Base-by-base conservation (phyloP, 35 echinoderm and acorn worm genomes). In the Lytechinus variegatus region DNA sequence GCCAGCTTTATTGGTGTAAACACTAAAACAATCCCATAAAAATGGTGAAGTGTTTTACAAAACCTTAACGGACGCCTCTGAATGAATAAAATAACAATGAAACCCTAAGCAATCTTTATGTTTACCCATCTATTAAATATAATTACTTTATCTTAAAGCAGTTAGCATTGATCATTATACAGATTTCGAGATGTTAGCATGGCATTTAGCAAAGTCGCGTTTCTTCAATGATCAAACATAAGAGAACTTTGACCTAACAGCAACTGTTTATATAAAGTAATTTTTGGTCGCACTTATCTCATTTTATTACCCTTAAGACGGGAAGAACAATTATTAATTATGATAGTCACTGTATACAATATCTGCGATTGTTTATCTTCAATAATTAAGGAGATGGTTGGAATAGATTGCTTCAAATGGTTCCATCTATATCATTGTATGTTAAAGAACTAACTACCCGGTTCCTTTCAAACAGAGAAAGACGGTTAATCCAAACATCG, bases 111-210 rank as follows among this genome's bases (percentile, higher is more conserved):
- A 79, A 79, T 79, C 66, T 79, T 79, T 5, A 12, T 90, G 88
- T 90, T 90, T 90, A 90, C 52, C 28, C 28, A 90, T 14, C 88
- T 90, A 90, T 90, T 90, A 90, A 90, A 52, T 90, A 52, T 52
- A 29, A 14, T 90, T 52, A 52, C 29, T 90, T 90, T 90, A 90
- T 90, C 88, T 90, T 90, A 90, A 52, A 90, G 88, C 88, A 90
- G 52, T 44, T 79, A 21, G 66, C 66, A 79, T 79, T 79, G 66
- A 79, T 79, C 66, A 79, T n/a, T 79, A 79, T 79, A 79, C 66
- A 24, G 66, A 79, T 79, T n/a, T 79, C 6, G 66, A 16, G 66
- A 79, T 79, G 6, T 16, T 24, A 79, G 66, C 66, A 16, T 4
- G 66, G 19, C 66, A 24, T 79, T 79, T 79, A 79, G 19, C 66